Base-by-base conservation (phyloP, 2,797 vertebrate species). In the Peromyscus aztecus region DNA sequence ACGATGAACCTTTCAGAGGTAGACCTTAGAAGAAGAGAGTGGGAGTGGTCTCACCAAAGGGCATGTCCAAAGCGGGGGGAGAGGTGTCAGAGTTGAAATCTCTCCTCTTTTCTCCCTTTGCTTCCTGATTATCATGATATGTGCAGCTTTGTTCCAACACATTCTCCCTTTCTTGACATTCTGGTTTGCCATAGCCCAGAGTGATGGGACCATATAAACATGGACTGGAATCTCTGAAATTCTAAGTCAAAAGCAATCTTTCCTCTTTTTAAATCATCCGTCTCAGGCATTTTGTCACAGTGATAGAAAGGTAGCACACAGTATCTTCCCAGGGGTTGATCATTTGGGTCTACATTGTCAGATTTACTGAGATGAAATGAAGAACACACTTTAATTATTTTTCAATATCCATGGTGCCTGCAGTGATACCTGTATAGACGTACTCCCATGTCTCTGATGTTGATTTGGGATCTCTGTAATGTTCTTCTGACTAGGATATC, bases 251-350 rank as follows among this genome's bases (percentile, higher is more conserved):
- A 78, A 78, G 57, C n/a, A 78, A 19, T 21, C 13, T n/a, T 63
- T 76, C 6, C 19, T 40, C 52, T 85, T n/a, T 37, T 10, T 29
- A 71, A 73, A 27, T 37, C 40, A 0, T 29, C 6, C 23, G 10
- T 76, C 55, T 75, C 27, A 40, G 37, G 0, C 10, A 43, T 59
- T 43, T 59, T 31, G 27, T 8, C 71, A 75, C 14, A 29, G 69
- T 31, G 24, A 31, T 40, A 88, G 67, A 19, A 73, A 27, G 46
- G 65, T 69, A 34, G 49, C 49, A 7, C 23, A 86, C 34, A 55
- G 65, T 37, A 13, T 75, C n/a, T 76, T 96, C 59, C 31, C 91
- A 93, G n/a, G 31, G 85, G 67, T 77, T 77, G 40, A 55, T 49
- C 10, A 40, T 76, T 90, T 61, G 89, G 12, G 23, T 80, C 27